Base-by-base conservation (phyloP, 1,140 invertebrate species). In the Oncopeltus fasciatus region DNA sequence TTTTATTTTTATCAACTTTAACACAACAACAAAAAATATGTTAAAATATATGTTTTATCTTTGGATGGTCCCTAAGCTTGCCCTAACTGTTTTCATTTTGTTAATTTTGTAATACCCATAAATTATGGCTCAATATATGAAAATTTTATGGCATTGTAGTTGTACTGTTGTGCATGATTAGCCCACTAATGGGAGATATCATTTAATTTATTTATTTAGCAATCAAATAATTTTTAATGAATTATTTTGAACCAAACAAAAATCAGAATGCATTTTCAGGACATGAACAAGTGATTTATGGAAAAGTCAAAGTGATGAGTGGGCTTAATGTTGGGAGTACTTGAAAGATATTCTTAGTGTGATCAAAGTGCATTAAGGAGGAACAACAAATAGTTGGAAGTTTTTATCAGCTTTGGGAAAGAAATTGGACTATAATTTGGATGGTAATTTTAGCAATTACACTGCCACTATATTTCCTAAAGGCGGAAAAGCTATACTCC, bases 381-480 rank as follows among this genome's bases (percentile, higher is more conserved):
- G 53, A 21, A n/a, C n/a, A n/a, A n/a, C 21, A 28, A 18, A 31
- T 24, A 28, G 26, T 29, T 57, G 26, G 8, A 9, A 56, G 8
- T 9, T 27, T 27, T 27, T 8, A 57, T 29, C 26, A 28, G 28
- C 26, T 57, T 57, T 29, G 53, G 27, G 8, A 57, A 57, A 57
- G 53, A 57, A 49, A 20, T 24, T 57, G 26, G 53, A 57, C 4
- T n/a, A 18, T n/a, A 57, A 31, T 53, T 53, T 28, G 21, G 29
- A 57, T 29, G 2, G 26, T 29, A 29, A 31, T 57, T 16, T 59
- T 59, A 59, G 57, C 57, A 29, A 59, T 43, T 59, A 59, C 57
- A 59, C 57, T 59, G 57, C 57, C 57, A 59, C 27, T 59, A 38
- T 43, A 59, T 59, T 59, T 59, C 57, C 57, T 59, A 59, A 59